Conservation (phyloP, 1,140 invertebrate genomes). For the Aphidius ervi region DNA sequence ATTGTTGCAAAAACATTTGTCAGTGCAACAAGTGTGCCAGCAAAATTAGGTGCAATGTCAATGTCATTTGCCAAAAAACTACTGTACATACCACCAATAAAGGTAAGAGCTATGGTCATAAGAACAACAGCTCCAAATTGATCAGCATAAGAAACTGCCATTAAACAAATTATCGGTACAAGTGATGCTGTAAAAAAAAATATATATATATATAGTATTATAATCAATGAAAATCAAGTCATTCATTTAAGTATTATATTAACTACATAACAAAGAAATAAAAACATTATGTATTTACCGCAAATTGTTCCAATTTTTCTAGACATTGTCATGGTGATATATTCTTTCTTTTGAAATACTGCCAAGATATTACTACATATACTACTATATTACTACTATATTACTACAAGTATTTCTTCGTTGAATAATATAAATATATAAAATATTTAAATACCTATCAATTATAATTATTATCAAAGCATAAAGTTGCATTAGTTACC, state of each 20-base stretch:
- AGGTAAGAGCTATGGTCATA: conserved; percentile 70
- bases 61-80: conserved; percentile 88
- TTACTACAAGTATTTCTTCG: too few relatives aligned
- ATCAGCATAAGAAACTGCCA: conserved; percentile 69
- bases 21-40: conserved; percentile 77
- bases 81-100: conserved; percentile 80
- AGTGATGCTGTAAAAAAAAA: too few relatives aligned
- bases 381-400: conserved; percentile 74
- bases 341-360: conserved; percentile 57
- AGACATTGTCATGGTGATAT: conserved; percentile 64
- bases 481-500: too few relatives aligned
- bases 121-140: conserved; percentile 66
- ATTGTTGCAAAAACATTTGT: conserved; percentile 83
- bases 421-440: too few relatives aligned
- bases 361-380: conserved; percentile 63
- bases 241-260: too few relatives aligned
- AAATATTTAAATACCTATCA: too few relatives aligned
- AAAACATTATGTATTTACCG: conserved; percentile 47
- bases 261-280: too few relatives aligned
- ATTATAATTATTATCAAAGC: too few relatives aligned
- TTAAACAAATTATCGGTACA: conserved; percentile 65
- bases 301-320: conserved; percentile 67
- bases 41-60: conserved; percentile 79
- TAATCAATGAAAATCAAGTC: too few relatives aligned
- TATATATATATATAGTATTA: too few relatives aligned